A percentile compares a stretch with the other conserved stretches of the same genome.
phyloP scores from a whole-genome alignment of 2,888 invertebrate genomes.

The Caenorhabditis sp. region DNA sequence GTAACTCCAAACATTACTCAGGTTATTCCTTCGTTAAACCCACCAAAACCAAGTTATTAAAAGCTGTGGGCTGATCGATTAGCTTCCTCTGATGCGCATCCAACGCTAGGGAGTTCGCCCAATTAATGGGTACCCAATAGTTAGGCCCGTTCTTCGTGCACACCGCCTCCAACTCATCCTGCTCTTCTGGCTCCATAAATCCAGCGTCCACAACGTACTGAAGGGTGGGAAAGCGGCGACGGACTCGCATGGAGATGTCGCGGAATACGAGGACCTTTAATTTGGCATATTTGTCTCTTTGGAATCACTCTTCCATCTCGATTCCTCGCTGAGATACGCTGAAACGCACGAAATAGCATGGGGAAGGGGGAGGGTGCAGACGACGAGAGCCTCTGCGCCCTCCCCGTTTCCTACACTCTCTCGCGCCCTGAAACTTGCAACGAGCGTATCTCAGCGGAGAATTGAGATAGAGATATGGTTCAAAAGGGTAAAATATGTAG shows the following conservation, averaged over 20 bases:
- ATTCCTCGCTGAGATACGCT: too few species aligned
- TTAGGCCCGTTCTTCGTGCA: constrained; percentile 69
- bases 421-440: too few species aligned
- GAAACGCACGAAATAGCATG: too few species aligned
- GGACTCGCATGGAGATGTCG: constrained; percentile 77
- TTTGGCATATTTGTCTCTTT: background rate
- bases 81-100: constrained; percentile 51
- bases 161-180: constrained; percentile 62
- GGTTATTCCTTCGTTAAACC: too few species aligned
- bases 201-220: constrained; percentile 73
- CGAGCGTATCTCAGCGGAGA: too few species aligned
- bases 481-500: too few species aligned
- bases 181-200: constrained; percentile 68
- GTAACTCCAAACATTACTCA: too few species aligned
- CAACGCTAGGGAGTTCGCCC: constrained; percentile 69
- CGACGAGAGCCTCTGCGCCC: too few species aligned
- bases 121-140: constrained; percentile 81
- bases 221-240: constrained; percentile 76
- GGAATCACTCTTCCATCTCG: too few species aligned
- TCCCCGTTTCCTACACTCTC: too few species aligned
- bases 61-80: constrained; percentile 60
- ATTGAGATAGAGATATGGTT: too few species aligned
- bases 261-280: constrained; percentile 75
- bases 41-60: constrained; percentile 58
- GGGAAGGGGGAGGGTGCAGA: too few species aligned